Evolutionary conservation across 2,888 invertebrate species (phyloP).

Genomic region (Meganola albula): DNA sequence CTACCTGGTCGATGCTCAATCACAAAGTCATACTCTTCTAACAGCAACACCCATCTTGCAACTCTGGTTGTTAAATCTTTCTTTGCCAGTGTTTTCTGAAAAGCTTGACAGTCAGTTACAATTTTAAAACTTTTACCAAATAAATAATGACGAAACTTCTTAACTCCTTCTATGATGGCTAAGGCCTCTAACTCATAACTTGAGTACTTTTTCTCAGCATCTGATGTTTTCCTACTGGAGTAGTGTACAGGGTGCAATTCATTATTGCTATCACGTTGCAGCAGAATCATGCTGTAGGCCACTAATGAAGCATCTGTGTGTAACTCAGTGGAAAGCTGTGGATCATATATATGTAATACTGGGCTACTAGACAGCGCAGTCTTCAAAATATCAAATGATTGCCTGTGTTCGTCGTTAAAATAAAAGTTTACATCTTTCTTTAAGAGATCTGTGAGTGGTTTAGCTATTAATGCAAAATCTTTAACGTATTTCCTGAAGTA

Average conservation of each 20-base stretch:
- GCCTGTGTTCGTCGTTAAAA: neutral
- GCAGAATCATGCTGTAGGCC: neutral
- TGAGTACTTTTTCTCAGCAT: neutral
- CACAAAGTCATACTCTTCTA: constrained; percentile 17
- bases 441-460: constrained; percentile 13
- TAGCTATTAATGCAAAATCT: constrained; percentile 16
- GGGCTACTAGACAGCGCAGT: neutral
- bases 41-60: constrained; percentile 17
- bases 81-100: constrained; percentile 8
- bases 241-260: neutral
- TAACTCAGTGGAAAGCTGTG: neutral
- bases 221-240: neutral
- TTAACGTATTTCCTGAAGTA: constrained; percentile 10
- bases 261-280: neutral
- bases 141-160: constrained; percentile 1
- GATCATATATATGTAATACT: constrained; percentile 4
- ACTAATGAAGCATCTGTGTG: constrained; percentile 5
- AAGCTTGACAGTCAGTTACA: neutral
- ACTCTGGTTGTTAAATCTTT: constrained; percentile 11
- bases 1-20: constrained; percentile 5
- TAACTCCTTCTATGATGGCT: neutral
- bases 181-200: constrained; percentile 4
- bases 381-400: constrained; percentile 1
- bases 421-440: constrained; percentile 1
- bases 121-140: constrained; percentile 2